Percentiles rank a stretch among this genome's conserved stretches.
These are phyloP conservation scores for Temnothorax longispinosus DNA, from an alignment of 1,140 invertebrate species.

Conservation along the genomic window DNA sequence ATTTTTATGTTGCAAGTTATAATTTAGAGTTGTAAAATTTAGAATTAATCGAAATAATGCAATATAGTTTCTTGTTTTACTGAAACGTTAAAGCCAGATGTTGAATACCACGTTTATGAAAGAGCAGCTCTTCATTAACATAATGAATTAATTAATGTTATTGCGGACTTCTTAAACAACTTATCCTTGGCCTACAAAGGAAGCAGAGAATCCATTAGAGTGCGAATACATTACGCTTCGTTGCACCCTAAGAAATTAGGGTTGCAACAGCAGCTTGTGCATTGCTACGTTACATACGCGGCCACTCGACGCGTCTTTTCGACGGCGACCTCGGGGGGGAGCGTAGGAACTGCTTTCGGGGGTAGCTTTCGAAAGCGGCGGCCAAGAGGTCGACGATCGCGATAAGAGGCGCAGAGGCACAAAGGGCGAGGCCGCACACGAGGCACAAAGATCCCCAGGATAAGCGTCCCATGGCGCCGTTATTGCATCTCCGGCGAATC, in stretches of 20 bases:
- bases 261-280: conserved; percentile 21
- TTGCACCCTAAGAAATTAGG: conserved; percentile 25
- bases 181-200: not conserved
- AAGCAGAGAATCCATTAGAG: not conserved
- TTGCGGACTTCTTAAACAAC: not conserved
- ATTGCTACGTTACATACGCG: conserved; percentile 12
- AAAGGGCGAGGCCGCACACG: conserved; percentile 69
- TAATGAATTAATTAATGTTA: conserved; percentile 1
- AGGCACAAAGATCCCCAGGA: conserved; percentile 72
- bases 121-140: not conserved
- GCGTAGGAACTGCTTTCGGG: conserved; percentile 64
- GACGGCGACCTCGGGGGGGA: conserved; percentile 30
- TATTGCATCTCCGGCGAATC: conserved; percentile 72
- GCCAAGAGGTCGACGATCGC: conserved; percentile 74
- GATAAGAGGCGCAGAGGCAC: conserved; percentile 72
- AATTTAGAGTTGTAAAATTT: not conserved
- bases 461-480: conserved; percentile 72
- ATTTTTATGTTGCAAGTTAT: not conserved
- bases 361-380: conserved; percentile 66
- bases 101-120: not conserved
- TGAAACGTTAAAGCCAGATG: not conserved
- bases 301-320: conserved; percentile 66
- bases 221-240: not conserved
- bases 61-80: not conserved
- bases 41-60: not conserved